Evolutionary conservation across 2,113 vertebrate species (phyloP), one percentile per base, ranked within the genome.

Genomic region (Psittacara wagleri): DNA sequence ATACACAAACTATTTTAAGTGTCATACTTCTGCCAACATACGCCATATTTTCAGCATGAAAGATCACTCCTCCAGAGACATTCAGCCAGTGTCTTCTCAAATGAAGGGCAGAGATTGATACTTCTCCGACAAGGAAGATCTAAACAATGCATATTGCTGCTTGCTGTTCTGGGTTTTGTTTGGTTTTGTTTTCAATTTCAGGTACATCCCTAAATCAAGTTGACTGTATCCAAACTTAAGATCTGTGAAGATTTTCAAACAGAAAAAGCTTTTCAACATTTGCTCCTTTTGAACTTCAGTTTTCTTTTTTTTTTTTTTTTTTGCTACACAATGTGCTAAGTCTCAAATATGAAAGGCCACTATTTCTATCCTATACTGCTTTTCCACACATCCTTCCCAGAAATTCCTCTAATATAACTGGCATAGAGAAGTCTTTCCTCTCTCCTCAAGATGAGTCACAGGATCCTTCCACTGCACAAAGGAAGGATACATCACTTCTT

Each of bases 371-470:
- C 54, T 59, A 46, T 9, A 22, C n/a, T 72, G 28, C 24, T 61
- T 92, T 88, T 83, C 79, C 37, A 86, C 23, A 62, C 25, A 74
- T 24, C 16, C 69, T 86, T 83, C 25, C 41, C 90, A 73, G 35
- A 49, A 91, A 92, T 41, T 74, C 51, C 70, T 80, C 64, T 41
- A 46, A 68, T 6, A 10, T 13, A 85, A 73, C 31, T 39, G 75
- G 83, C 39, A 64, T 0, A 16, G 35, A 62, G 18, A 86, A 82
- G 46, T 14, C 41, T 74, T 43, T 83, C 55, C 68, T 79, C 31
- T 64, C 68, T 81, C 29, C 18, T 69, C 29, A 67, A 48, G 33
- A 94, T 86, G 90, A 96, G 83, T 95, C 90, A 94, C 80, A 75
- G 29, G 24, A 64, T 92, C 55, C 68, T 88, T 95, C 46, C 44